Evolutionary conservation across 2,888 invertebrate species (phyloP), one percentile per base, ranked within the genome.

Genomic region (Pyrochroa serraticornis): DNA sequence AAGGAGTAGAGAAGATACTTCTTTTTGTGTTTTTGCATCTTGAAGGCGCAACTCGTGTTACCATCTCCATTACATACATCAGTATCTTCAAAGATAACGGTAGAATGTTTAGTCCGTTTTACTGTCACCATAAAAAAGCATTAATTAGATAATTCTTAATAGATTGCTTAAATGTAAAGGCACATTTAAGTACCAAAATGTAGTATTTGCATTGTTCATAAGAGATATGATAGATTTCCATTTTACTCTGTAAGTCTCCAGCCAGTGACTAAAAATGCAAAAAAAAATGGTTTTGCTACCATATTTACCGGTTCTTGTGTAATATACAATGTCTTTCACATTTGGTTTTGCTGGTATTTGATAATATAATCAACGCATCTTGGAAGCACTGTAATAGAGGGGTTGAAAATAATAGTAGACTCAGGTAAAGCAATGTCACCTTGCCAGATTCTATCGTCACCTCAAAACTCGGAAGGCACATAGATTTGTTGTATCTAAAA

Each of bases 181-280:
- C n/a, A n/a, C n/a, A 2, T 22, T 22, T 5, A 22, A 22, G 22
- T 22, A 22, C n/a, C n/a, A 5, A 5, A 2, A 22, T 5, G 22
- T 22, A 22, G 10, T 32, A 33, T 52, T 32, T 8, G 44, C 65
- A 67, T 6, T 46, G 43, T 14, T 13, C 22, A 30, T 36, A 9
- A 6, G 41, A n/a, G n/a, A 50, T 37, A 38, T 45, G 75, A 70
- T 0, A 72, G 71, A 5, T 55, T n/a, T 10, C 59, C 62, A 22
- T 46, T 45, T 39, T 67, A 52, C 9, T 42, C 53, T 6, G 75
- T 75, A 33, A 53, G 73, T 6, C 76, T 75, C 75, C 75, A 76
- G 6, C 76, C 76, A 10, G 69, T 67, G 1, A 67, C 61, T 64
- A 64, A 44, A 14, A 51, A 49, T n/a, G n/a, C 1, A 10, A 6